Percentiles rank a stretch among this genome's conserved stretches.
Conservation (phyloP, 2,888 invertebrate species). For the Elgonia sp. region DNA sequence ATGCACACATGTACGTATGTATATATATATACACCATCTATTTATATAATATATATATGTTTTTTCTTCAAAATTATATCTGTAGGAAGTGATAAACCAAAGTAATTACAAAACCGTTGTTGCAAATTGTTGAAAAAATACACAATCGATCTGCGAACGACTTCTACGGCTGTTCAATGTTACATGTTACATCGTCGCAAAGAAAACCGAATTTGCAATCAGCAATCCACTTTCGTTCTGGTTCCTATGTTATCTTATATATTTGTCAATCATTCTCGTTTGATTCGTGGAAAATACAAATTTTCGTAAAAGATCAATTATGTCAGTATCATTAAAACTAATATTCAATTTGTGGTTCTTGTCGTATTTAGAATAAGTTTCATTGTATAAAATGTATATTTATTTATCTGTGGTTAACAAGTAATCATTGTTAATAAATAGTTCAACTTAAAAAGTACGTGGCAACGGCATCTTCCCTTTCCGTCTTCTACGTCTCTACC, state of each 20-base stretch:
- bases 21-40: slow-evolving; percentile 45
- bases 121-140: slow-evolving; percentile 63
- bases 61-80: slow-evolving; percentile 55
- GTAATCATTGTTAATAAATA: slow-evolving; percentile 64
- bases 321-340: slow-evolving; percentile 63
- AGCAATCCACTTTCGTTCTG: slow-evolving; percentile 53
- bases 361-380: slow-evolving; percentile 70
- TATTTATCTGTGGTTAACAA: slow-evolving; percentile 58
- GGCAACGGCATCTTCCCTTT: slow-evolving; percentile 47
- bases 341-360: slow-evolving; percentile 57
- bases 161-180: slow-evolving; percentile 21
- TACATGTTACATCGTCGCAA: slow-evolving; percentile 49
- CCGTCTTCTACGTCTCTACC: background rate
- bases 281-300: slow-evolving; percentile 71
- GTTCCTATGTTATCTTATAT: slow-evolving; percentile 5
- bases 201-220: slow-evolving; percentile 56
- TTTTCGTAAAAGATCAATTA: slow-evolving; percentile 81
- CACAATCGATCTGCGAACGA: slow-evolving; percentile 60
- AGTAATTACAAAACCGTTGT: slow-evolving; percentile 67
- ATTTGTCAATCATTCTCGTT: slow-evolving; percentile 40
- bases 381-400: slow-evolving; percentile 69
- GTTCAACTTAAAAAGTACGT: slow-evolving; percentile 74
- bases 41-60: too few relatives aligned
- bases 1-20: slow-evolving; percentile 41
- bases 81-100: slow-evolving; percentile 68